These are phyloP conservation scores for Solea senegalensis DNA, from an alignment of 2,113 vertebrate species.

Conservation along the genomic window DNA sequence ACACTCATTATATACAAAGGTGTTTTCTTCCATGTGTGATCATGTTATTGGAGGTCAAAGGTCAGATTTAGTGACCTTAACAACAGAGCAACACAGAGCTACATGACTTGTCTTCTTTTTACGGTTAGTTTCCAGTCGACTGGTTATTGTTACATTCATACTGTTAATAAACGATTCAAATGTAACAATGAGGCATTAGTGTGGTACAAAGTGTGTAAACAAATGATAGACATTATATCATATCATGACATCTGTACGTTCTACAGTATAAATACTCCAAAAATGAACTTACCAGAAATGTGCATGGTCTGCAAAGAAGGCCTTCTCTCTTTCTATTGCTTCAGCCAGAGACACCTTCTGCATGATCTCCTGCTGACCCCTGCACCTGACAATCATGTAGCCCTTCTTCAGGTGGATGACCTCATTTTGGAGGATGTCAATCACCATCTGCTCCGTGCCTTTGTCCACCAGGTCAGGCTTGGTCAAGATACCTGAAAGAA, in stretches of 20 bases:
- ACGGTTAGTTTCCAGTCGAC: too few relatives aligned
- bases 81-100: too few relatives aligned
- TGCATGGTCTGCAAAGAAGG: conserved; percentile 83
- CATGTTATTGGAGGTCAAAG: too few relatives aligned
- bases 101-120: too few relatives aligned
- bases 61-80: too few relatives aligned
- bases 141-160: too few relatives aligned
- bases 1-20: too few relatives aligned
- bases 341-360: conserved; percentile 77
- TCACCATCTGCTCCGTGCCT: conserved; percentile 81
- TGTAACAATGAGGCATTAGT: too few relatives aligned
- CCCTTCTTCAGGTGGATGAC: conserved; percentile 86
- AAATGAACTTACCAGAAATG: conserved; percentile 79
- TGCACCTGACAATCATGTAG: conserved; percentile 91
- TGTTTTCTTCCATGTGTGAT: too few relatives aligned
- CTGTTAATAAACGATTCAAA: too few relatives aligned
- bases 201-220: too few relatives aligned
- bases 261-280: neutral
- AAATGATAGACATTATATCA: too few relatives aligned
- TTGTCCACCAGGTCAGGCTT: conserved; percentile 91
- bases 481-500: conserved; percentile 86
- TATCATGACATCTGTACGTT: neutral
- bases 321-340: conserved; percentile 81
- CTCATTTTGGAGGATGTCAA: conserved; percentile 82
- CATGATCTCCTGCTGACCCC: conserved; percentile 86